Evolutionary conservation across 2,797 vertebrate genomes (phyloP).

Genomic region (Pristis pectinata): DNA sequence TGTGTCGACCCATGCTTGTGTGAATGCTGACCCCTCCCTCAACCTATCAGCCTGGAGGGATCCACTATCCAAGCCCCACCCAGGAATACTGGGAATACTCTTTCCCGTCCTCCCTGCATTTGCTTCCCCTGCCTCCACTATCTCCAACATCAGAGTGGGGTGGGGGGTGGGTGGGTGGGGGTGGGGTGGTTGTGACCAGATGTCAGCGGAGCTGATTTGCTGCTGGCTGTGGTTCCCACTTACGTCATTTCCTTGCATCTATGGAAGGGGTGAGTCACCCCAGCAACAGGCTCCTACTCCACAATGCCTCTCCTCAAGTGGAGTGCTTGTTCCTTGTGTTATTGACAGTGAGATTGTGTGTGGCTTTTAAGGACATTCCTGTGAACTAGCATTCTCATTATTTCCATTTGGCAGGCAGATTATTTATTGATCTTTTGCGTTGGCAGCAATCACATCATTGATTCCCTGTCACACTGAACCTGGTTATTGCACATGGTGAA

Average conservation of each 20-base stretch:
- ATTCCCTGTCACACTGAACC: background rate
- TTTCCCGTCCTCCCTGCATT: no score
- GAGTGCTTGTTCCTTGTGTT: background rate
- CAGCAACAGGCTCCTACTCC: background rate
- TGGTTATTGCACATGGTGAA: background rate
- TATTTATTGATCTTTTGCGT: background rate
- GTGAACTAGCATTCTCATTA: background rate
- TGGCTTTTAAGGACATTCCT: background rate
- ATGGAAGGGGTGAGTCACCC: background rate
- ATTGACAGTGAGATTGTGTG: background rate
- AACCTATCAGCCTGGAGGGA: no score
- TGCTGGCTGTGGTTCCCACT: background rate
- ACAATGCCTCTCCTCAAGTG: background rate
- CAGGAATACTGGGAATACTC: no score
- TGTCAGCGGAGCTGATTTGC: background rate
- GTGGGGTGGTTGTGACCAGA: no score
- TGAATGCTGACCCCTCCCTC: no score
- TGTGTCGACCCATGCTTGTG: no score
- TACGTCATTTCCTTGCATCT: background rate
- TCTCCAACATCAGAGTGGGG: no score
- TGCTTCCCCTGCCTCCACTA: no score
- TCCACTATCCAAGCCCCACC: no score
- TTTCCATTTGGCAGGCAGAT: background rate
- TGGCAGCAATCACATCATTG: background rate
- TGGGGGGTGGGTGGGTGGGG: no score